phyloP scores from a whole-genome alignment of 1,140 invertebrate genomes.

The Polyergus mexicanus region DNA sequence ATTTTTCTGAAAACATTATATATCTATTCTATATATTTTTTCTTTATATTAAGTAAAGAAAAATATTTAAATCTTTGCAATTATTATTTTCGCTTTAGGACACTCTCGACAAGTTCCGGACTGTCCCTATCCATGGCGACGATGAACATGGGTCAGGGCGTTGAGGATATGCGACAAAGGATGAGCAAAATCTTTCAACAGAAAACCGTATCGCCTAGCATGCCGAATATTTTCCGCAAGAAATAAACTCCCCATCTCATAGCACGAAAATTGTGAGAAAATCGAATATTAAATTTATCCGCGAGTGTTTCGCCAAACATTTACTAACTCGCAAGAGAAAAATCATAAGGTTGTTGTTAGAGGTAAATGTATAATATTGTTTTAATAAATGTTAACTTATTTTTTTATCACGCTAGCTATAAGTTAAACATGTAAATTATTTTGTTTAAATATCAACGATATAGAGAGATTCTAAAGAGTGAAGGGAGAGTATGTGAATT shows the following conservation, averaged over 20 bases:
- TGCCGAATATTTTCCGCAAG: slow-evolving; percentile 86
- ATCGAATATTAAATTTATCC: not conserved
- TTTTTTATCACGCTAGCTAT: slow-evolving; percentile 54
- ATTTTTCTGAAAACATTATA: not conserved
- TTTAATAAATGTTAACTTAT: slow-evolving; percentile 56
- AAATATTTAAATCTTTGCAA: slow-evolving; percentile 15
- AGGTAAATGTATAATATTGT: slow-evolving; percentile 42
- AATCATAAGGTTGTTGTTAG: slow-evolving; percentile 55
- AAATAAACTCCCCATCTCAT: slow-evolving; percentile 77
- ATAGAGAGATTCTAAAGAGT: not conserved
- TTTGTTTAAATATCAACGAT: slow-evolving; percentile 55
- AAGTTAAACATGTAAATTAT: slow-evolving; percentile 51
- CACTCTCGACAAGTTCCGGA: slow-evolving; percentile 80
- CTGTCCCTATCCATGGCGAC: slow-evolving; percentile 83
- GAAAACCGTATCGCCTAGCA: slow-evolving; percentile 83
- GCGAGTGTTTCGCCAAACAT: slow-evolving; percentile 5
- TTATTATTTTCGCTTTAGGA: slow-evolving; percentile 70
- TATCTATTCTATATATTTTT: not conserved
- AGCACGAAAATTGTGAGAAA: not conserved
- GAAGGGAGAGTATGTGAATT: not conserved
- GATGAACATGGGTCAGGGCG: slow-evolving; percentile 87
- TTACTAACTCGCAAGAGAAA: slow-evolving; percentile 6
- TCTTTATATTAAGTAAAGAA: not conserved
- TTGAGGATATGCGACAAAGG: slow-evolving; percentile 89
- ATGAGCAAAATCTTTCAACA: slow-evolving; percentile 89